A percentile compares a stretch with the other conserved stretches of the same genome.
These are phyloP conservation scores for Nesometra sesokonis DNA, from an alignment of 35 echinoderm and acorn worm species.

Conservation along the genomic window DNA sequence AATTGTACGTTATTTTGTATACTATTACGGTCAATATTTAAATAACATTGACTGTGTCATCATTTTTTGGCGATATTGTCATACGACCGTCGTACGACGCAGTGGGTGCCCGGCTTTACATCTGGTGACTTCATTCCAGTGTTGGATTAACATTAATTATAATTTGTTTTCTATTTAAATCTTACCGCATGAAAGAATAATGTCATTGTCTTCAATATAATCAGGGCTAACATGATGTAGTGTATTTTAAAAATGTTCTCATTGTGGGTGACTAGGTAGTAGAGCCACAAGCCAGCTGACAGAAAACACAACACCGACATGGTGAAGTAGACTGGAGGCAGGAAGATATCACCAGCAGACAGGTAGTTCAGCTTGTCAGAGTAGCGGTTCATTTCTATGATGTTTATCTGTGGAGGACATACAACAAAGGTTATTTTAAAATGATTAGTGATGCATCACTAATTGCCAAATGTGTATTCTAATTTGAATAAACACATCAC, in stretches of 20 bases:
- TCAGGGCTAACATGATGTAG: slow-evolving; percentile 76
- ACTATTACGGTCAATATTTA: no score
- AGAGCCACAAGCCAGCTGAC: slow-evolving; percentile 61
- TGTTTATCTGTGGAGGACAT: slow-evolving; percentile 36
- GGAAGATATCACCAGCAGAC: slow-evolving; percentile 73
- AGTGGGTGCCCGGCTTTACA: no score
- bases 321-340: slow-evolving; percentile 44
- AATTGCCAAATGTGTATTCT: no score
- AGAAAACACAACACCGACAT: slow-evolving; percentile 72
- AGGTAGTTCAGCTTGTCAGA: slow-evolving; percentile 47
- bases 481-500: no score
- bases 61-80: no score
- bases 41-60: no score
- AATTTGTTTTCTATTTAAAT: background rate
- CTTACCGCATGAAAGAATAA: slow-evolving; percentile 95
- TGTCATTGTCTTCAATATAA: slow-evolving; percentile 50
- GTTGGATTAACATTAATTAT: no score
- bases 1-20: no score
- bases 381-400: slow-evolving; percentile 54
- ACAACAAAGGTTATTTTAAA: background rate
- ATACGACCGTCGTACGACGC: no score
- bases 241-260: slow-evolving; percentile 90
- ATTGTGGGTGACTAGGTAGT: slow-evolving; percentile 54
- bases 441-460: no score
- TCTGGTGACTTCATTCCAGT: no score